phyloP scores from a whole-genome alignment of 2,888 invertebrate species.

The Spilarctia lutea region DNA sequence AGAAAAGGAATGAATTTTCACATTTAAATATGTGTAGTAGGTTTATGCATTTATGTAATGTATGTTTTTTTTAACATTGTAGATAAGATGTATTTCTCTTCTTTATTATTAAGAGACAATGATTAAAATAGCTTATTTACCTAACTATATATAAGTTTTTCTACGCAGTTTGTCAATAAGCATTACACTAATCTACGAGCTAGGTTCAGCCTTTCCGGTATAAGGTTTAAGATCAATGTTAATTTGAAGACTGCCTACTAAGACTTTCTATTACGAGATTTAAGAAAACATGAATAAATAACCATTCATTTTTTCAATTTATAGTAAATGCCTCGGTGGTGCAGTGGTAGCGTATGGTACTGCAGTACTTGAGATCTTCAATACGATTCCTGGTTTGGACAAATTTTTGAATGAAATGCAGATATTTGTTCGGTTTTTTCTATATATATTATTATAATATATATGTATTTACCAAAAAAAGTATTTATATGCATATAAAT shows the following conservation, averaged over 20 bases:
- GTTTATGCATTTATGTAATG: background rate
- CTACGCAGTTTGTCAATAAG: too few relatives aligned
- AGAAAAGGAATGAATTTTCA: background rate
- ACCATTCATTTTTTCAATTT: too few relatives aligned
- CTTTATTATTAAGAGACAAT: background rate
- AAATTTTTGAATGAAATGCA: too few relatives aligned
- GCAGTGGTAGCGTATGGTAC: too few relatives aligned
- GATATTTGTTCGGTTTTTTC: too few relatives aligned
- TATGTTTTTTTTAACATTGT: background rate
- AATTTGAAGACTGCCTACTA: background rate
- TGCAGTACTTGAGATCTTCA: too few relatives aligned
- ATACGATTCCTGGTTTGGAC: too few relatives aligned
- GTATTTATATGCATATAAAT: too few relatives aligned
- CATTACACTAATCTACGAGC: background rate
- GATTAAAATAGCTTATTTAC: background rate
- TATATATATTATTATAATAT: too few relatives aligned
- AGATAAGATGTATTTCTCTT: background rate
- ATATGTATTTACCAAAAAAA: too few relatives aligned
- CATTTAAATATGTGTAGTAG: background rate
- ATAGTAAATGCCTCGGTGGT: too few relatives aligned
- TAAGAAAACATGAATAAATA: background rate
- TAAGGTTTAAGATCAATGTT: background rate
- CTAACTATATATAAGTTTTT: too few relatives aligned
- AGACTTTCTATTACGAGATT: background rate
- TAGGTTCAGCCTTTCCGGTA: background rate